Evolutionary conservation across 2,888 invertebrate species (phyloP).

Genomic region (Chrysopilus asiliformis): DNA sequence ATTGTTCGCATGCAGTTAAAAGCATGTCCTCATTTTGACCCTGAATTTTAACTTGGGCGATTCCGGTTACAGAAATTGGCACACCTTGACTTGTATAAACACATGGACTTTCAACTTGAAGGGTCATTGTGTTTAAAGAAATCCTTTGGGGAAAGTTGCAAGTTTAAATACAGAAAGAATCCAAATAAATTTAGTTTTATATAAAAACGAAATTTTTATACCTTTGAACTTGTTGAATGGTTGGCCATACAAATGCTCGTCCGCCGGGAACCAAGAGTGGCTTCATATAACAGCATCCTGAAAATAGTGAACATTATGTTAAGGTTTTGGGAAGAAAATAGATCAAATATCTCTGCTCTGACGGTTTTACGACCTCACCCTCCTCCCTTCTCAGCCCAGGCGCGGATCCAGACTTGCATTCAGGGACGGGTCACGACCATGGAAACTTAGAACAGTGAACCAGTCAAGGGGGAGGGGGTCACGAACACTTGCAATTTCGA

Average conservation of each 20-base stretch:
- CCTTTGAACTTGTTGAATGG: constrained; percentile 74
- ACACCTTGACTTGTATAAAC: constrained; percentile 95
- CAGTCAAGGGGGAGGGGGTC: too few species aligned
- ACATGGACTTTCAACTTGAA: constrained; percentile 88
- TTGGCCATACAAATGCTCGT: constrained; percentile 93
- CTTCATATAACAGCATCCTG: constrained; percentile 91
- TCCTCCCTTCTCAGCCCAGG: too few species aligned
- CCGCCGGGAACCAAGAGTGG: constrained; percentile 92
- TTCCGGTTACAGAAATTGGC: constrained; percentile 92
- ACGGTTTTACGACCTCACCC: too few species aligned
- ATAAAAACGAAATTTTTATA: constrained; percentile 22
- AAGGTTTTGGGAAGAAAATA: too few species aligned
- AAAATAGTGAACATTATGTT: constrained; percentile 1
- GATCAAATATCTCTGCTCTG: too few species aligned
- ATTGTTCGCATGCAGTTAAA: constrained; percentile 81
- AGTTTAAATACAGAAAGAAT: too few species aligned
- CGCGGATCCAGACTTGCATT: too few species aligned
- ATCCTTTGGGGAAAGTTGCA: too few species aligned
- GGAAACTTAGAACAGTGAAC: too few species aligned
- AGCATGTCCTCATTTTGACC: constrained; percentile 64
- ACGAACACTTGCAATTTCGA: too few species aligned
- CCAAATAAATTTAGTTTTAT: constrained; percentile 1
- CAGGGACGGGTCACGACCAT: too few species aligned
- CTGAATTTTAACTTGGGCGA: constrained; percentile 84
- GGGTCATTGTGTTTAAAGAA: constrained; percentile 92